Evolutionary conservation across 2,888 invertebrate species (phyloP).

Genomic region (Seladonia tumulorum): DNA sequence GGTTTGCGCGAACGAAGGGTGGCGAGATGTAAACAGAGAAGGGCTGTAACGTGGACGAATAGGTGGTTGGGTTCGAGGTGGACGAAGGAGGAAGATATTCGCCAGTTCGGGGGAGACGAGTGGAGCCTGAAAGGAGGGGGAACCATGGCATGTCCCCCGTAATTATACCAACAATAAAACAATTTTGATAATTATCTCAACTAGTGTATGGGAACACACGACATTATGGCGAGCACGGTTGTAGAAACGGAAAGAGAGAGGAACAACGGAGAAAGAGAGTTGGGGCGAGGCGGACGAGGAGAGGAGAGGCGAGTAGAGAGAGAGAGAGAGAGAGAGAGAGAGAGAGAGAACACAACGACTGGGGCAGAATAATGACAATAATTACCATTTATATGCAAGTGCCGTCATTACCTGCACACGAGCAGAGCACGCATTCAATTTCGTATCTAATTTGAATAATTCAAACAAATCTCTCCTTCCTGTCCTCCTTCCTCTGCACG

Average conservation of each 20-base stretch:
- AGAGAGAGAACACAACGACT: constrained; percentile 80
- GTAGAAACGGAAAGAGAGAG: constrained; percentile 60
- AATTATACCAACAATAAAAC: constrained; percentile 84
- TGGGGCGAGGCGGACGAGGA: constrained; percentile 11
- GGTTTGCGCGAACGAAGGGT: constrained; percentile 59
- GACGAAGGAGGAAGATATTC: constrained; percentile 39
- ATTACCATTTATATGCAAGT: constrained; percentile 84
- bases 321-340: constrained; percentile 50
- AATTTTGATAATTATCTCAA: constrained; percentile 84
- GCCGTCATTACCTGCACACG: constrained; percentile 84
- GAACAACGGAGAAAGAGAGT: constrained; percentile 52
- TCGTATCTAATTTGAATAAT: constrained; percentile 84
- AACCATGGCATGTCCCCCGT: constrained; percentile 82
- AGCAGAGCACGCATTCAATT: constrained; percentile 84
- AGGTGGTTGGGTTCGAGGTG: constrained; percentile 15
- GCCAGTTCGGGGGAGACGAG: constrained; percentile 39
- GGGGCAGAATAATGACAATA: constrained; percentile 84
- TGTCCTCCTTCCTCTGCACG: constrained; percentile 83
- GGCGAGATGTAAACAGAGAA: constrained; percentile 36
- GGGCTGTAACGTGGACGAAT: background rate
- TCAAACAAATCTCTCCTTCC: constrained; percentile 84
- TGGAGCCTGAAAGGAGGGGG: constrained; percentile 60
- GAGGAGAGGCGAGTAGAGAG: constrained; percentile 25
- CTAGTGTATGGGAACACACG: constrained; percentile 84
- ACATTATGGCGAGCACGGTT: constrained; percentile 77